Evolutionary conservation across 2,113 vertebrate genomes (phyloP).

Genomic region (Bos taurus): ARS-UCD2.0 NC_037334.1:104325001-104325500

Average conservation of each 20-base stretch:
- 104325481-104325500: no score
- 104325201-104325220: background rate
- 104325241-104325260: background rate
- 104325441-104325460: background rate
- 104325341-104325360: background rate
- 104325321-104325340: background rate
- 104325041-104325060: background rate
- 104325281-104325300: background rate
- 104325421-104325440: background rate
- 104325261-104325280: background rate
- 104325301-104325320: background rate
- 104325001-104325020: background rate
- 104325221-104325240: background rate
- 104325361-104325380: background rate
- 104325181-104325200: background rate
- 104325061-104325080: background rate
- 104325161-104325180: background rate
- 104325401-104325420: background rate
- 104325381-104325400: background rate
- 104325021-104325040: background rate
- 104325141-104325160: background rate
- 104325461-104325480: no score
- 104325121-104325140: background rate
- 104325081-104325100: background rate
- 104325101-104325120: background rate